Evolutionary conservation across 2,797 vertebrate genomes (phyloP).

Genomic region (Dipus sagitta): DNA sequence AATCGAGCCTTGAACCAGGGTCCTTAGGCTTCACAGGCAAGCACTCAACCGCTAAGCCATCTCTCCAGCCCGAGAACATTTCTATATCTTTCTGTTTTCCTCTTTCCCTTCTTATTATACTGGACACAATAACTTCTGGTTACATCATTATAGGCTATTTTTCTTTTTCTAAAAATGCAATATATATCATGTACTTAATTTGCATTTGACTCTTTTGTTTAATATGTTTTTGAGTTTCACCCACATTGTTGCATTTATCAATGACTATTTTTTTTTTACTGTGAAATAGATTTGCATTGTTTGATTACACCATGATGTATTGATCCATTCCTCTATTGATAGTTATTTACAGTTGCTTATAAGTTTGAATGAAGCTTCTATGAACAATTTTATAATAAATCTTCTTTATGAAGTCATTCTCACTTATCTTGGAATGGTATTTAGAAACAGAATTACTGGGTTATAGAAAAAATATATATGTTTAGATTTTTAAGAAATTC

Average conservation of each 20-base stretch:
- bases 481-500: conserved; percentile 36
- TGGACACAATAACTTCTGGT: background rate
- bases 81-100: background rate
- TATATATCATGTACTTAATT: background rate
- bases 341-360: background rate
- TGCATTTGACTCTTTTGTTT: background rate
- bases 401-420: background rate
- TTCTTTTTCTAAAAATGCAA: background rate
- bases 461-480: background rate
- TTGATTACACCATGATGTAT: conserved; percentile 3
- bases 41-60: no score
- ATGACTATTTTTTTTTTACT: background rate
- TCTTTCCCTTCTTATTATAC: background rate
- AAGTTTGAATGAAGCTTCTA: background rate
- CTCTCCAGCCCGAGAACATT: no score
- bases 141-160: background rate
- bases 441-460: background rate
- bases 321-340: background rate
- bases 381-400: background rate
- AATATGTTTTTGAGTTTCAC: conserved; percentile 14
- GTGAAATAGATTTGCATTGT: background rate
- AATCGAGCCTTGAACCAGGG: no score
- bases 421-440: conserved; percentile 2
- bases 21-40: no score
- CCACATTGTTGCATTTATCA: background rate